Evolutionary conservation across 2,888 invertebrate species (phyloP).

Genomic region (Leptarthrus brevirostris): DNA sequence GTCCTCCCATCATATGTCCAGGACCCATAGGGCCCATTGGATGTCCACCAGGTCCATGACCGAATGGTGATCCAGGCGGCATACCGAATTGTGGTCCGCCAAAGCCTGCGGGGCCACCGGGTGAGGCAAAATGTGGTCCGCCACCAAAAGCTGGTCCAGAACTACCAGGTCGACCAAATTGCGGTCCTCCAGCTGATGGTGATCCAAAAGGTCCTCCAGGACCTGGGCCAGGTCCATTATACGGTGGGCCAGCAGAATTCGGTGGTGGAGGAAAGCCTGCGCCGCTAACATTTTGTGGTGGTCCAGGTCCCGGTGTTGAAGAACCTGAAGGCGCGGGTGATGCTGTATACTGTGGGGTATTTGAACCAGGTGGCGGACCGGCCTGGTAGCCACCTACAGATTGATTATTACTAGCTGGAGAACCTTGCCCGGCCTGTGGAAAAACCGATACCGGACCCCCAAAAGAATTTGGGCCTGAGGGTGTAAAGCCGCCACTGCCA

Average conservation of each 20-base stretch:
- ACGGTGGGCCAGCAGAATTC: constrained; percentile 71
- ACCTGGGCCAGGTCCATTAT: constrained; percentile 74
- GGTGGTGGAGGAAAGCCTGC: constrained; percentile 70
- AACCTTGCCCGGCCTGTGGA: constrained; percentile 79
- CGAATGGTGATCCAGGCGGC: constrained; percentile 78
- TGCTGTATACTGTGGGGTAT: constrained; percentile 85
- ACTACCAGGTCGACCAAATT: constrained; percentile 74
- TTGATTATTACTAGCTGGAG: constrained; percentile 78
- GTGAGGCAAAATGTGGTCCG: constrained; percentile 66
- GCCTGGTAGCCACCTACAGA: constrained; percentile 72
- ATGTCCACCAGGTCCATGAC: constrained; percentile 76
- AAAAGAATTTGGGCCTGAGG: constrained; percentile 67
- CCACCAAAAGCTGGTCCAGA: constrained; percentile 77
- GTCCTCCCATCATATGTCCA: constrained; percentile 70
- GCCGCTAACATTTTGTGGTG: constrained; percentile 71
- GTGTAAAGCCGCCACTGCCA: constrained; percentile 72
- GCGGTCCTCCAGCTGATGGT: constrained; percentile 74
- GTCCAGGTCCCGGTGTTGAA: constrained; percentile 83
- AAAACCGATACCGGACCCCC: constrained; percentile 71
- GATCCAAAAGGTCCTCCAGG: constrained; percentile 73
- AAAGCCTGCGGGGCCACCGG: constrained; percentile 71
- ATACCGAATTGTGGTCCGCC: constrained; percentile 77
- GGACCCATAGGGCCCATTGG: constrained; percentile 67
- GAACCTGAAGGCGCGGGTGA: constrained; percentile 86
- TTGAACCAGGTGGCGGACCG: constrained; percentile 79